Evolutionary conservation across 2,797 vertebrate species (phyloP).

Genomic region (Saxicola maurus): DNA sequence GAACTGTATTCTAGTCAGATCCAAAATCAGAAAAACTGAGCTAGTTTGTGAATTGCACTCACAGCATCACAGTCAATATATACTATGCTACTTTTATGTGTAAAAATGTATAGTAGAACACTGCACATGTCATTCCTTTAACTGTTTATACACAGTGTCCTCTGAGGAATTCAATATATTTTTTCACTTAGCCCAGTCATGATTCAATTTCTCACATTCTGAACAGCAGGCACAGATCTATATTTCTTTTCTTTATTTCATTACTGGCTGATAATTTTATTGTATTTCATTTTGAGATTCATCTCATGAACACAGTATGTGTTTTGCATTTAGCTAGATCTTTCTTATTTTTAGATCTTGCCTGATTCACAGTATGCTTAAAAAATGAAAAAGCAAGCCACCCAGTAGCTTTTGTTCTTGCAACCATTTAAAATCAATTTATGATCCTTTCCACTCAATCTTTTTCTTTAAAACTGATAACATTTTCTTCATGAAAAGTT

Average conservation of each 20-base stretch:
- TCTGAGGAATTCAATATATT: slow-evolving; percentile 35
- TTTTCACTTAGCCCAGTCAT: slow-evolving; percentile 44
- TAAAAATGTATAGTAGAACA: not conserved
- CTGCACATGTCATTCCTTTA: not conserved
- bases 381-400: not conserved
- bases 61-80: not conserved
- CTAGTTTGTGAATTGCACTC: not conserved
- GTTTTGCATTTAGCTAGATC: slow-evolving; percentile 24
- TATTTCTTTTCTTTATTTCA: slow-evolving; percentile 66
- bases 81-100: not conserved
- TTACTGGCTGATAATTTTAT: slow-evolving; percentile 68
- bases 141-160: slow-evolving; percentile 13
- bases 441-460: not conserved
- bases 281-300: slow-evolving; percentile 60
- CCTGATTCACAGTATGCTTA: not conserved
- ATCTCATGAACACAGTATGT: slow-evolving; percentile 37
- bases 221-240: slow-evolving; percentile 43
- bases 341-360: slow-evolving; percentile 34
- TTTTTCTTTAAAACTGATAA: not conserved
- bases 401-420: not conserved
- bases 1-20: not conserved
- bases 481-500: slow-evolving; percentile 9
- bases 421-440: slow-evolving; percentile 33
- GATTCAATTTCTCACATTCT: slow-evolving; percentile 63
- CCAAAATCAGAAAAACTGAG: not conserved